Evolutionary conservation across 2,888 invertebrate genomes (phyloP), one percentile per base, ranked within the genome.

Genomic region (Megastigmus dorsalis): DNA sequence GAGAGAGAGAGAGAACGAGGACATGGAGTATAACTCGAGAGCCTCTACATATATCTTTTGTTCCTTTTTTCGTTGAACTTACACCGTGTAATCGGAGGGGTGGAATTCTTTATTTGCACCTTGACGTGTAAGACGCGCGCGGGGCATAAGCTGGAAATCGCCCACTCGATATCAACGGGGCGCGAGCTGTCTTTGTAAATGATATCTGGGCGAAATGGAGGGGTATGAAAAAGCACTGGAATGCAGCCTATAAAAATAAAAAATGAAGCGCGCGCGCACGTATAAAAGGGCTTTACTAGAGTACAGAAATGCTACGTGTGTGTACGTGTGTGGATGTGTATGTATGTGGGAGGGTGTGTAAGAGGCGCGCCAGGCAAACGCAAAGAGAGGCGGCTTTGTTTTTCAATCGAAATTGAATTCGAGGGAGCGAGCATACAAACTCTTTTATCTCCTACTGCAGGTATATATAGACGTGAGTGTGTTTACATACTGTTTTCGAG

Each of bases 341-440:
- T 28, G 13, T 30, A 38, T n/a, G n/a, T n/a, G n/a, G n/a, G n/a
- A n/a, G n/a, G n/a, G n/a, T n/a, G n/a, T n/a, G n/a, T 54, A 68
- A 26, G 38, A 13, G 33, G 13, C 26, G n/a, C n/a, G n/a, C n/a
- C n/a, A n/a, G n/a, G 48, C 48, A 23, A 33, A 57, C 18, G 33
- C 23, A 30, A 38, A 52, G 33, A 48, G 30, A 3, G 60, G 70
- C 66, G 67, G 77, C 75, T 77, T 74, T 74, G 74, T 76, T 77
- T 77, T 76, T 75, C 77, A 72, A 77, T 71, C 71, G 55, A 62
- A 75, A 78, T 78, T 77, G 69, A 76, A 78, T 78, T 77, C 74
- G 67, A 63, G 75, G 66, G 70, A 71, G 60, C 73, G 69, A 76
- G 68, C 18, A 13, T 20, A 23, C 33, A 41, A 62, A 33, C 23